Evolutionary conservation across 2,113 vertebrate species (phyloP), one percentile per base, ranked within the genome.

Genomic region (Pluvianellus socialis): DNA sequence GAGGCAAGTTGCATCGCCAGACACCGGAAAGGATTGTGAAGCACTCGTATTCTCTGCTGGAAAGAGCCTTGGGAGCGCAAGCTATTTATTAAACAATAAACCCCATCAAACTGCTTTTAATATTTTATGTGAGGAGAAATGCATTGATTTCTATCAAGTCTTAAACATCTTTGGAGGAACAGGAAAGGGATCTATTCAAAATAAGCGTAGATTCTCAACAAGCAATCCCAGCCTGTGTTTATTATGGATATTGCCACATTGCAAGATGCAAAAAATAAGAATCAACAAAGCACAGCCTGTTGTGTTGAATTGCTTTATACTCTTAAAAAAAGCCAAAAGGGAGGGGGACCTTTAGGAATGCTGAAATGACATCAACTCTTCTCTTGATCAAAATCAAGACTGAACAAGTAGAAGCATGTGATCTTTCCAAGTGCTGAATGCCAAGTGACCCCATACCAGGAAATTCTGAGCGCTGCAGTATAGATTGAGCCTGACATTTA

Each of bases 41-140:
- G 45, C 4, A 35, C 67, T 93, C 26, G 0, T 49, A 6, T 65
- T 68, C 71, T 33, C 81, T 49, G 82, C 86, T 86, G 72, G 82
- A 45, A 67, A 77, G 72, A 87, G 91, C 74, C 59, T 70, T 74
- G 84, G 77, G 93, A 91, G 72, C 11, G 19, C 62, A 67, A 73
- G 12, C 91, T 95, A 76, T 92, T 92, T 95, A 95, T 95, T 95
- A 97, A 92, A 92, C 55, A 70, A 62, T 90, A 93, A 93, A 92
- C 1, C 38, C 88, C 79, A 79, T 83, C 90, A 85, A 79, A 44
- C 17, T 2, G 59, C 59, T 91, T 72, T 83, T 62, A 92, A 91
- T 94, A 87, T 94, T 94, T 93, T 70, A 94, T 87, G 53, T 8
- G 68, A 75, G 28, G 50, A 56, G 70, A 79, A 91, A 75, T 42